Conservation (phyloP, 1,140 invertebrate species). For the Lucilia sericata region DNA sequence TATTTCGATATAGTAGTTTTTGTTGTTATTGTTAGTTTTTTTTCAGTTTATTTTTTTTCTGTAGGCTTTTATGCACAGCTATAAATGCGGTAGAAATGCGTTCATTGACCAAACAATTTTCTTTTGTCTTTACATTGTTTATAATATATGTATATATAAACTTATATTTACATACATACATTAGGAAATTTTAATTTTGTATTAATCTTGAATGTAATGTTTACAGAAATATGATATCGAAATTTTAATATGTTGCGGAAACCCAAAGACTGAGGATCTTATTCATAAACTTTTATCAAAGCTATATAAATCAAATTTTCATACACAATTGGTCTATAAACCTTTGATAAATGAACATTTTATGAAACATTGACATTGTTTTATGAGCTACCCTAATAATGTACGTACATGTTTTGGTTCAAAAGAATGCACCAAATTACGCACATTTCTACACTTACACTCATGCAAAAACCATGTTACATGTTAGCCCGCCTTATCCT, state of each 20-base stretch:
- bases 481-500: too few relatives aligned
- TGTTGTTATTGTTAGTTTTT: background rate
- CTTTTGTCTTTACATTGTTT: slow-evolving; percentile 20
- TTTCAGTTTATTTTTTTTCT: background rate
- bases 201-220: background rate
- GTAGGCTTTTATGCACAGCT: background rate
- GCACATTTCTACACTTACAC: background rate
- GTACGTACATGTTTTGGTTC: background rate
- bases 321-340: too few relatives aligned
- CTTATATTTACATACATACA: background rate
- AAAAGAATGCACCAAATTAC: background rate
- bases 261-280: too few relatives aligned
- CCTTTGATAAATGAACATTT: too few relatives aligned
- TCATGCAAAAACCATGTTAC: too few relatives aligned
- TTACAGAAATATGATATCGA: background rate
- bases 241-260: too few relatives aligned
- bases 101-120: slow-evolving; percentile 43
- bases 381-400: too few relatives aligned
- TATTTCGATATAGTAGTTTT: background rate
- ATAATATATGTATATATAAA: background rate
- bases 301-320: too few relatives aligned
- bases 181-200: background rate
- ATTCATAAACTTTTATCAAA: too few relatives aligned
- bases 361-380: too few relatives aligned
- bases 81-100: slow-evolving; percentile 38